Evolutionary conservation across 2,888 invertebrate species (phyloP), one percentile per base, ranked within the genome.

Genomic region (Brassicogethes aeneus): DNA sequence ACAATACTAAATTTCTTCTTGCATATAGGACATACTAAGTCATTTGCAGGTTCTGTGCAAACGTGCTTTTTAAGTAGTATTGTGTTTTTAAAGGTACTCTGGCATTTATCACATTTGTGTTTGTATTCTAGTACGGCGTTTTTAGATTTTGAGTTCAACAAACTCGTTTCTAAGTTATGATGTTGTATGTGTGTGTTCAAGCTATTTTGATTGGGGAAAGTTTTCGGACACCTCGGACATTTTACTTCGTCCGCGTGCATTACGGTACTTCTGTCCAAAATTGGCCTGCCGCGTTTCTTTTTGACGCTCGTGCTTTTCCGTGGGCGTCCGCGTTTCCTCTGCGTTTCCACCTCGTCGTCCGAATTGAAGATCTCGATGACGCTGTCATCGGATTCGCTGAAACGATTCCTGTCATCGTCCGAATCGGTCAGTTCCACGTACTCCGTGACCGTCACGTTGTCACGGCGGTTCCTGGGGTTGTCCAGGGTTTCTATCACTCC

Each of bases 151-250:
- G 23, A 23, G 5, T 23, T 5, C 12, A 2, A 47, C 40, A 56
- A 40, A 31, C 44, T 48, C 37, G 55, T 59, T 34, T 59, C 56
- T 36, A 63, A 52, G 39, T 55, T 64, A 47, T 68, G 66, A 44
- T 58, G 62, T 37, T 63, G 62, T 45, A 63, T 54, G 43, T 67
- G 67, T 17, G 60, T 64, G 43, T 57, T 60, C 34, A 67, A 55
- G 38, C 64, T 62, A 33, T 63, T 62, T 37, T 59, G 55, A 50
- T 62, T 66, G n/a, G 66, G 61, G 46, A 67, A 68, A 2, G 60
- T 55, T 51, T 66, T 66, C 0, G 61, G 47, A 48, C 67, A 68
- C 39, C 61, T 55, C 0, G 60, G 56, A 45, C 68, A 68, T 32
- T 50, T 54, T 39, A 58, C 45, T 33, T 46, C 46, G 29, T 41